phyloP scores from a whole-genome alignment of 1,140 invertebrate species.

The Macrobrachium rosenbergii region DNA sequence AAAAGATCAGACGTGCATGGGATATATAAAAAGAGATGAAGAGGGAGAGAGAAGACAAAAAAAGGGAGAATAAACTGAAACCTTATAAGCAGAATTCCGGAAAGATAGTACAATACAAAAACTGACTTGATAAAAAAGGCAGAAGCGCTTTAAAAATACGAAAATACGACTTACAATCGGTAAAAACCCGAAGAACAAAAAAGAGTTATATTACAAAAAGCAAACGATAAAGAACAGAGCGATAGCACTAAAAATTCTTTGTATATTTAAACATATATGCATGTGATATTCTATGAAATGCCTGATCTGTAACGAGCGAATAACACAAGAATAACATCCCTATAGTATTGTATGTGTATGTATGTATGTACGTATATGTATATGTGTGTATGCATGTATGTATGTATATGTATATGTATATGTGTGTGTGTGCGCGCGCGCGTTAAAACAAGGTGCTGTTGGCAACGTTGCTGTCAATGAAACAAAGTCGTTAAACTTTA shows the following conservation, averaged over 20 bases:
- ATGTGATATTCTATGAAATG: neutral
- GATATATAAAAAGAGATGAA: neutral
- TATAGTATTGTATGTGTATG: neutral
- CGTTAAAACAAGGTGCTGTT: no score
- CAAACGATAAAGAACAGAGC: no score
- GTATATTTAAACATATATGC: no score
- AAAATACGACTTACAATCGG: no score
- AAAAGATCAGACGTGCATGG: neutral
- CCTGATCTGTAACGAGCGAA: neutral
- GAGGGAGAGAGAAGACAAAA: neutral
- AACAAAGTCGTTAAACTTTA: no score
- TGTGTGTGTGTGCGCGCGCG: neutral
- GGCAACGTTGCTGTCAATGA: no score
- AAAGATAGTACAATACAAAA: neutral
- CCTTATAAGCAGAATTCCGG: no score
- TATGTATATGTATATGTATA: conserved; percentile 5
- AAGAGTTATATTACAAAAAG: no score
- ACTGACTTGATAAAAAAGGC: conserved; percentile 1
- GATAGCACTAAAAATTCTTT: no score
- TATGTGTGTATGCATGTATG: conserved; percentile 1
- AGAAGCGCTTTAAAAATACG: no score
- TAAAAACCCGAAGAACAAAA: no score
- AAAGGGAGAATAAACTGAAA: neutral
- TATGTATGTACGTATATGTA: neutral
- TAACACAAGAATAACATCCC: neutral